Evolutionary conservation across 1,140 invertebrate species (phyloP), one percentile per base, ranked within the genome.

Genomic region (Dendroctonus ponderosae): DNA sequence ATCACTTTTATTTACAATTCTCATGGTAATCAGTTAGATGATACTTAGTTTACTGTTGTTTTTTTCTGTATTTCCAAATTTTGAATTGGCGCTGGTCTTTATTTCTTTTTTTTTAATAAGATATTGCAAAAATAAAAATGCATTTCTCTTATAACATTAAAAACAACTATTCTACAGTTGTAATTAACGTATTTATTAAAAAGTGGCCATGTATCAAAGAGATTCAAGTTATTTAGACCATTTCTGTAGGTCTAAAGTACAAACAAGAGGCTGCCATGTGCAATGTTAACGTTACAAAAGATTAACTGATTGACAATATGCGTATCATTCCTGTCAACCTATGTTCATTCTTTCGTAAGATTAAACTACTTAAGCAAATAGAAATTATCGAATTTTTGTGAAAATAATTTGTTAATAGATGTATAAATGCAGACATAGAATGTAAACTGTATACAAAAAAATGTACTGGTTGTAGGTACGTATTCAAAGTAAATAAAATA

Each of bases 361-460:
- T 42, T 7, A 11, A 11, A 14, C 26, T 26, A 26, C 26, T 26
- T 26, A 26, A 26, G 26, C 1, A 26, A 26, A 26, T 26, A 26
- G 26, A 26, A 26, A 62, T 56, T 43, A 67, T 66, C 62, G 67
- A 65, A 71, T 67, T 46, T 46, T 60, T 62, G 43, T 51, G 26
- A 51, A 64, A 67, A 62, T 46, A 72, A 71, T 67, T 66, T 56
- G 52, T 64, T 64, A 46, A 70, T 70, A 69, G 53, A 63, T 71
- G 51, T 51, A 52, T 49, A 58, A 65, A 67, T 9, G 43, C 66
- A 69, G 63, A 70, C 15, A 54, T 68, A 68, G 58, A 41, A 67
- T 70, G 70, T 73, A 73, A 73, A 74, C 73, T 69, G 69, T 73
- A 70, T 48, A 66, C 59, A 73, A 72, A 69, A 65, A 50, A 65